Base-by-base conservation (phyloP, 2,888 invertebrate genomes). In the Tridacna crocea region DNA sequence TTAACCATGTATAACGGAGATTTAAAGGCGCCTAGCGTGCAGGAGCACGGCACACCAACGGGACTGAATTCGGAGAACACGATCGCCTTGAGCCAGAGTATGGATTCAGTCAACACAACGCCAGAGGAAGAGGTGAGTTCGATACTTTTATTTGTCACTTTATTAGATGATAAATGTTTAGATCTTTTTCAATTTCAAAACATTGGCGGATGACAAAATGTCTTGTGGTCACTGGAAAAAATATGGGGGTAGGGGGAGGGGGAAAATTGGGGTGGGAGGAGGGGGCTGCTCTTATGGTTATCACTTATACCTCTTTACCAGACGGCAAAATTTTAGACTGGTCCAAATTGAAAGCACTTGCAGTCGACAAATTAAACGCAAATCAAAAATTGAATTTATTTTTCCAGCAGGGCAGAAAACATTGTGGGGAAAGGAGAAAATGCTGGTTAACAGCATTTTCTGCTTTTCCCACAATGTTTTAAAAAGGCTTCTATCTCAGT, bases 41-140 rank as follows among this genome's bases (percentile, higher is more conserved):
- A 66, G 46, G 79, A 48, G 46, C 72, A 66, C 73, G 75, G 55
- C 0, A 55, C 70, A 10, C 58, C 72, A 36, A 75, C 80, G 51
- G 85, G 82, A 46, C 82, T 92, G 46, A 90, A 89, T 94, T 96
- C 96, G 95, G 96, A 96, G 94, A 96, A 96, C 90, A 95, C 96
- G 90, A 96, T 96, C 94, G 97, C 98, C 94, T 93, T 95, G 72
- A 98, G 98, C 95, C 98, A 98, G 95, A 98, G 98, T 96, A 98
- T 98, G 98, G 98, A 98, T 96, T 98, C 98, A 93, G 98, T 98
- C 95, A 98, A 98, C 96, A 98, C 98, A 97, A 97, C 97, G 95
- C 97, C 98, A 95, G 98, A 99, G 96, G 99, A 98, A 96, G 99
- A 98, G 98, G 99, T 98, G 94, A 96, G 97, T 95, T 58, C 61